Base-by-base conservation (phyloP, 2,888 invertebrate genomes). In the Alentia gelatinosa region DNA sequence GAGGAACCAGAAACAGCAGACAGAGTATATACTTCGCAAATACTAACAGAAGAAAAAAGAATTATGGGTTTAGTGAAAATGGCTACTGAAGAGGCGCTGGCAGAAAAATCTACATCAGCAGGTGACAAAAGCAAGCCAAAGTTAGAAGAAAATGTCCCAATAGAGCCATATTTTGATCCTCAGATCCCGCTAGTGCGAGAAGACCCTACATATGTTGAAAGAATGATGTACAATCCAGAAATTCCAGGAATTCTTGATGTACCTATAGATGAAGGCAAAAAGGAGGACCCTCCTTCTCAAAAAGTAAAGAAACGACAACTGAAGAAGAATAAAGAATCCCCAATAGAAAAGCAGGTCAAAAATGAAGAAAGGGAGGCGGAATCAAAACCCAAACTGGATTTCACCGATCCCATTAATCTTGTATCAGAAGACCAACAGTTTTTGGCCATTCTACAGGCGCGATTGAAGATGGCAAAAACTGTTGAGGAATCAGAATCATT, bases 211-310 rank as follows among this genome's bases (percentile, higher is more conserved):
- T 79, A 79, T 79, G 79, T 79, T 4, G 79, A 79, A 19, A 79
- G 79, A 79, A 79, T 39, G 37, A 79, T 79, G 79, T 79, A 79
- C 26, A 79, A 37, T 3, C 79, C 79, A 37, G 79, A 79, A 39
- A 79, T 79, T 12, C 79, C 79, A 37, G 79, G 79, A 15, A 79
- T 79, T 35, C 79, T 79, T 37, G 79, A 79, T 37, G 37, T 33
- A 74, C 74, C 74, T 47, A 19, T n/a, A 56, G n/a, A 56, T 4
- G 19, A 7, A 47, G 56, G 12, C 5, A 56, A 56, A 56, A 12
- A 3, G 1, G 19, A 56, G n/a, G n/a, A n/a, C n/a, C n/a, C n/a
- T n/a, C n/a, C n/a, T n/a, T n/a, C n/a, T n/a, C n/a, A n/a, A n/a
- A n/a, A n/a, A n/a, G n/a, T n/a, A n/a, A 19, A 56, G 19, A 56